phyloP scores from a whole-genome alignment of 2,888 invertebrate species.

The Petrophora chlorosata region DNA sequence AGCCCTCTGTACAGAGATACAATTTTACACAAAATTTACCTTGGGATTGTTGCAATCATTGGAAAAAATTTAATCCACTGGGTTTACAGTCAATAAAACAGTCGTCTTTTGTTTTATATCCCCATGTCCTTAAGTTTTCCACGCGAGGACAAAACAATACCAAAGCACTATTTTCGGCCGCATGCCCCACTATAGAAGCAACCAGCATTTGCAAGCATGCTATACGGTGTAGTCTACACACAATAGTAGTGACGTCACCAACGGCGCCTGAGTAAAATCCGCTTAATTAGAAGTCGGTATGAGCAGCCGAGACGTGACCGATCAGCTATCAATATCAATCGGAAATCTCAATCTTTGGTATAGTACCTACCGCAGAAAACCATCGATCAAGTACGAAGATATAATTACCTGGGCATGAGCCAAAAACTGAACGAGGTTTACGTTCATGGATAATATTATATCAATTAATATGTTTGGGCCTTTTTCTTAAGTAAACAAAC shows the following conservation, averaged over 20 bases:
- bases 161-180: constrained; percentile 13
- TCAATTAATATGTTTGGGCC: too few relatives aligned
- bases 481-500: too few relatives aligned
- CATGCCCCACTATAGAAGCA: constrained; percentile 6
- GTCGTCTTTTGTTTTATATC: too few relatives aligned
- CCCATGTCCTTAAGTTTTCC: too few relatives aligned
- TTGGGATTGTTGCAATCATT: too few relatives aligned
- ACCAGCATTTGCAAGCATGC: constrained; percentile 25
- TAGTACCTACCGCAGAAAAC: constrained; percentile 72
- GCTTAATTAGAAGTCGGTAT: constrained; percentile 62
- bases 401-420: constrained; percentile 25
- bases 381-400: constrained; percentile 41
- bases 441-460: not conserved
- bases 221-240: constrained; percentile 32
- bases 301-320: constrained; percentile 65
- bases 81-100: too few relatives aligned
- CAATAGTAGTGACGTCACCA: constrained; percentile 59
- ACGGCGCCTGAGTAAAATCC: constrained; percentile 64
- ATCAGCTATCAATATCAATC: constrained; percentile 71
- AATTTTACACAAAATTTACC: too few relatives aligned
- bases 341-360: constrained; percentile 62
- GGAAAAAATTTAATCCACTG: too few relatives aligned
- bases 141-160: constrained; percentile 13
- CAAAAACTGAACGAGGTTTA: not conserved
- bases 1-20: too few relatives aligned